Conservation (phyloP, 2,797 vertebrate genomes). For the Halcyon leucocephala region DNA sequence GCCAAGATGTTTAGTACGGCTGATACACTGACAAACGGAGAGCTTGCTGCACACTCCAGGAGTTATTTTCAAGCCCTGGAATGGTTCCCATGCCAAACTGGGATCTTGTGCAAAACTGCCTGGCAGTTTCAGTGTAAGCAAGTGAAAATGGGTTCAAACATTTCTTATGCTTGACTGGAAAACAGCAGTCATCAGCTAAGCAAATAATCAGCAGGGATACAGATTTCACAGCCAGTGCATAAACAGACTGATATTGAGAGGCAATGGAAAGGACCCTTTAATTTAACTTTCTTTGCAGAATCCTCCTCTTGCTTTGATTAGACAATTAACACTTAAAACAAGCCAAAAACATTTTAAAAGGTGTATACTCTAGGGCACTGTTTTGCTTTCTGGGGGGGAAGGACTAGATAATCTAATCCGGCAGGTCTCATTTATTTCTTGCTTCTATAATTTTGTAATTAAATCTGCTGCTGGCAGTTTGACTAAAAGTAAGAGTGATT, state of each 20-base stretch:
- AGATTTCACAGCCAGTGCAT: conserved; percentile 21
- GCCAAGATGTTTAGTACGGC: conserved; percentile 72
- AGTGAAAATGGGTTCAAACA: conserved; percentile 43
- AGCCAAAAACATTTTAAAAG: conserved; percentile 21
- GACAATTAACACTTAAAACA: conserved; percentile 43
- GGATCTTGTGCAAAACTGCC: conserved; percentile 27
- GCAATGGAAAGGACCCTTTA: neutral
- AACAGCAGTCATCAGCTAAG: conserved; percentile 22
- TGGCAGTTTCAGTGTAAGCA: conserved; percentile 30
- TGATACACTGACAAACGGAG: conserved; percentile 59
- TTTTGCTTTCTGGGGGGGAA: conserved; percentile 5
- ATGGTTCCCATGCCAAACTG: conserved; percentile 47
- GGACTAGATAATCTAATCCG: conserved; percentile 54
- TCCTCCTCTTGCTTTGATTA: conserved; percentile 34
- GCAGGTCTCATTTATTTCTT: conserved; percentile 49
- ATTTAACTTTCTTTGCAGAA: conserved; percentile 27
- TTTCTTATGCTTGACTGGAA: conserved; percentile 58
- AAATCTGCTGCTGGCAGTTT: conserved; percentile 55
- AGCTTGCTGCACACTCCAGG: conserved; percentile 52
- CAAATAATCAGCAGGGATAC: conserved; percentile 22
- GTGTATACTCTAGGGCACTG: neutral
- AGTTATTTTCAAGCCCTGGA: conserved; percentile 67
- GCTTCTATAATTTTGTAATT: conserved; percentile 66
- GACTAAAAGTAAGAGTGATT: conserved; percentile 49
- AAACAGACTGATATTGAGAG: conserved; percentile 13